phyloP scores from a whole-genome alignment of 2,113 vertebrate species.

The Crotalus tigris region DNA sequence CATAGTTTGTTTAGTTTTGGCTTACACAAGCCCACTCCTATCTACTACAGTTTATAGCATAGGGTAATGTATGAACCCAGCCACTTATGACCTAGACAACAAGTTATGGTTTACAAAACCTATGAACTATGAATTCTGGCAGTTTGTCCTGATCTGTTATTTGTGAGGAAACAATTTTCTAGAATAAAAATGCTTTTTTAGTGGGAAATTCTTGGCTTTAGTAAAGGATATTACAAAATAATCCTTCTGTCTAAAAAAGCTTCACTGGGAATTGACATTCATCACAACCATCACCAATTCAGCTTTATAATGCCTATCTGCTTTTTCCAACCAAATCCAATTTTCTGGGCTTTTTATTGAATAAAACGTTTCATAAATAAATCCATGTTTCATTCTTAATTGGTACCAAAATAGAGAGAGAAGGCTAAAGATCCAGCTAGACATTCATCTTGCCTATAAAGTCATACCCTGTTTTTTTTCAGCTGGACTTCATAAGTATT shows the following conservation, averaged over 20 bases:
- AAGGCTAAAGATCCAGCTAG: not conserved
- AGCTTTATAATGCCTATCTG: not conserved
- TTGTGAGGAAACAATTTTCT: not conserved
- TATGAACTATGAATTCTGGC: not conserved
- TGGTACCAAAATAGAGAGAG: not conserved
- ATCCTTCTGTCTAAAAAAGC: not conserved
- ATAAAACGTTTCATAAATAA: not conserved
- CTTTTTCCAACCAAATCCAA: not conserved
- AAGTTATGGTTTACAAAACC: not conserved
- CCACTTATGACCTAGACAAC: not conserved
- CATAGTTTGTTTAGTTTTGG: not conserved
- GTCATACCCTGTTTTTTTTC: not conserved
- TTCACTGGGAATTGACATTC: not conserved
- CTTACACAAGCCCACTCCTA: not conserved
- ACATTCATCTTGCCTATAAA: not conserved
- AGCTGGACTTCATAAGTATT: not conserved
- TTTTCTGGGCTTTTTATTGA: not conserved
- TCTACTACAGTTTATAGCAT: not conserved
- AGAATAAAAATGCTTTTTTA: not conserved
- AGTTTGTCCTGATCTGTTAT: not conserved
- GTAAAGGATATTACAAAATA: not conserved
- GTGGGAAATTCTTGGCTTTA: not conserved
- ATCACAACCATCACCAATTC: not conserved
- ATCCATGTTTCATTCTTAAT: not conserved
- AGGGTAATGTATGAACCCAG: not conserved